These are phyloP conservation scores for Lophura nycthemera DNA, from an alignment of 2,113 vertebrate genomes.

Conservation along the genomic window DNA sequence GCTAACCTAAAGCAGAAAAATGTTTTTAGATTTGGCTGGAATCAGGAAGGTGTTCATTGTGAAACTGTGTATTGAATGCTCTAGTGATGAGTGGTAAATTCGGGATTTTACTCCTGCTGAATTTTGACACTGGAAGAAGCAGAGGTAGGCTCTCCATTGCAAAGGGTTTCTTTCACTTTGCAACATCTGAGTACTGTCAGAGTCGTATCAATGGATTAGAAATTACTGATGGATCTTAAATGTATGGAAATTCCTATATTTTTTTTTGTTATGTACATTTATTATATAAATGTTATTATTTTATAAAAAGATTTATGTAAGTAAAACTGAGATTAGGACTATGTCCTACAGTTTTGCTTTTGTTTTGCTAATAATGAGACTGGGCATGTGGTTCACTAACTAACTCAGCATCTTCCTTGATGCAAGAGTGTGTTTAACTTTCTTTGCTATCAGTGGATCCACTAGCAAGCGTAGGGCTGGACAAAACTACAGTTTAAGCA, in stretches of 20 bases:
- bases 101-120: not conserved
- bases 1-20: not conserved
- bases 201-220: not conserved
- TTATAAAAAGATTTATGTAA: not conserved
- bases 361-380: not conserved
- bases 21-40: not conserved
- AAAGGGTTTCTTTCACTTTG: not conserved
- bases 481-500: not conserved
- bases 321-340: not conserved
- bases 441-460: not conserved
- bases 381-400: not conserved
- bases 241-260: not conserved
- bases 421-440: not conserved
- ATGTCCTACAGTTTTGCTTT: not conserved
- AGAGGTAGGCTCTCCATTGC: not conserved
- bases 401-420: not conserved
- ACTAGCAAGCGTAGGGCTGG: not conserved
- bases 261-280: not conserved
- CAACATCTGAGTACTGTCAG: not conserved
- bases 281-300: too few species aligned
- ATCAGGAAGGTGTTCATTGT: not conserved
- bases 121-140: not conserved
- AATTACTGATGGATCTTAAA: not conserved
- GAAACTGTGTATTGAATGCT: not conserved
- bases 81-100: not conserved